Evolutionary conservation across 2,888 invertebrate species (phyloP), one percentile per base, ranked within the genome.

Genomic region (Nomada ferruginata): DNA sequence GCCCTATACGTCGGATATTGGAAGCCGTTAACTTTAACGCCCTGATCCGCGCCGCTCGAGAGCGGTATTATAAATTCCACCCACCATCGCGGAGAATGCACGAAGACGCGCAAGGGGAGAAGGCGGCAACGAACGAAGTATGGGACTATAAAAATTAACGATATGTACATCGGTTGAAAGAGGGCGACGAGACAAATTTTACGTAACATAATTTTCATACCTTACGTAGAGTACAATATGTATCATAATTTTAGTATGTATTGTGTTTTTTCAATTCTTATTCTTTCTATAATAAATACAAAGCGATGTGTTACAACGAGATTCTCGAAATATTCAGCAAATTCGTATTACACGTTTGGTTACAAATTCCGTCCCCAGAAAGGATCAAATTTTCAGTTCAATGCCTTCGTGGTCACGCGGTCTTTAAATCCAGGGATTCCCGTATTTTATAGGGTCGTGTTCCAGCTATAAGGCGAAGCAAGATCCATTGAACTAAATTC

Each of bases 1-100:
- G 79, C 57, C 74, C 68, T 85, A 82, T 74, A 85, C 77, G 71
- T 26, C 71, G 78, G 76, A 81, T 82, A 84, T 83, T 79, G 79
- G 83, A 78, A 85, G 81, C 85, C 87, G 87, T 90, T 86, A 91
- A 85, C 87, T 87, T 90, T 89, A 90, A 91, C 88, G 88, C 83
- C 72, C 76, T 74, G 86, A 89, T 89, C 82, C 76, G 70, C 36
- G 78, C 59, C 75, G 72, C 83, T 65, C 66, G 65, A 81, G 83
- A 75, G 79, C 70, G 79, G 68, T 78, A 83, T 89, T 89, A 87
- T 87, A 87, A 88, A 90, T 90, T 90, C 77, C 69, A 61, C 75
- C 75, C 15, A 42, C 53, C 52, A 18, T 55, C 72, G 65, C 11
- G 20, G 42, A 64, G 65, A 69, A 71, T 71, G 29, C 23, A 23